Evolutionary conservation across 2,888 invertebrate species (phyloP).

Genomic region (Protophormia terraenovae): DNA sequence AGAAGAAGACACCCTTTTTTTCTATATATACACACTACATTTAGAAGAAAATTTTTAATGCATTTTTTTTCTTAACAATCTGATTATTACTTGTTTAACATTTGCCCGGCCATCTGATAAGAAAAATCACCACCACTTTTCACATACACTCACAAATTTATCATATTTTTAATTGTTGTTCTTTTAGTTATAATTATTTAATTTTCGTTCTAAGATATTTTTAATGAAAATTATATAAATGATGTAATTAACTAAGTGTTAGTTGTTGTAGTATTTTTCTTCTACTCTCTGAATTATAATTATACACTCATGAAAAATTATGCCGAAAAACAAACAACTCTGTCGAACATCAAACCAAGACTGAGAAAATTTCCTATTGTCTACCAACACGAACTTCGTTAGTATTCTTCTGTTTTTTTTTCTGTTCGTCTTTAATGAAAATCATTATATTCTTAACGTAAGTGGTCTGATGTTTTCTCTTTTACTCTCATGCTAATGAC

Average conservation of each 20-base stretch:
- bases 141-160: slow-evolving; percentile 17
- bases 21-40: slow-evolving; percentile 7
- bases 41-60: slow-evolving; percentile 44
- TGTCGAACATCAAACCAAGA: slow-evolving; percentile 67
- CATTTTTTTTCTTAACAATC: slow-evolving; percentile 30
- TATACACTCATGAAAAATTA: slow-evolving; percentile 39
- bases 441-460: slow-evolving; percentile 34
- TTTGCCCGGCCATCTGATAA: slow-evolving; percentile 60
- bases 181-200: slow-evolving; percentile 26
- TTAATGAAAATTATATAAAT: slow-evolving; percentile 68
- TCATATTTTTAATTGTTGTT: slow-evolving; percentile 31
- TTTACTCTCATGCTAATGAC: slow-evolving; percentile 66
- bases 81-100: slow-evolving; percentile 46
- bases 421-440: slow-evolving; percentile 30
- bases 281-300: slow-evolving; percentile 31
- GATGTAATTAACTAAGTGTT: slow-evolving; percentile 65
- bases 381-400: slow-evolving; percentile 65
- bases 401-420: slow-evolving; percentile 28
- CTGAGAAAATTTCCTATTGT: slow-evolving; percentile 59
- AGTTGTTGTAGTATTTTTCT: slow-evolving; percentile 37
- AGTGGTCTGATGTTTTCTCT: slow-evolving; percentile 40
- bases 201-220: slow-evolving; percentile 35
- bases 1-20: slow-evolving; percentile 67
- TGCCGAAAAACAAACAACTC: slow-evolving; percentile 53
- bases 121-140: slow-evolving; percentile 31